phyloP scores from a whole-genome alignment of 2,797 vertebrate genomes.

The Myiothlypis chrysogaster region DNA sequence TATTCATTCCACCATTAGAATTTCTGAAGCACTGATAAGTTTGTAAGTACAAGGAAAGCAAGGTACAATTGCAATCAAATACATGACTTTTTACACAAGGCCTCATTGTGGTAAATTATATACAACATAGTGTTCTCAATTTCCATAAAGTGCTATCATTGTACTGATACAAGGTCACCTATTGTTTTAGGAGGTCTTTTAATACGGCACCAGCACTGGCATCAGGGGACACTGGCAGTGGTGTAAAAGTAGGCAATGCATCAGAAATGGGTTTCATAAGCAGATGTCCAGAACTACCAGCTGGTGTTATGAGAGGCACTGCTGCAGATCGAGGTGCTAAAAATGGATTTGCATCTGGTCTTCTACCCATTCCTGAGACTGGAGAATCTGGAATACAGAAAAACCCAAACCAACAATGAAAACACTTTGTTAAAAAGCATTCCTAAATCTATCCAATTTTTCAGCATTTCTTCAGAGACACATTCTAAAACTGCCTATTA shows the following conservation, averaged over 20 bases:
- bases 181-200: slow-evolving; percentile 93
- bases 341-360: slow-evolving; percentile 85
- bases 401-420: background rate
- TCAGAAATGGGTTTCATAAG: slow-evolving; percentile 95
- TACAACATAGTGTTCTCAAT: slow-evolving; percentile 62
- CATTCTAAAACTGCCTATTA: background rate
- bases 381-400: slow-evolving; percentile 63
- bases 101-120: slow-evolving; percentile 72
- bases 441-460: background rate
- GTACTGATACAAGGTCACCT: slow-evolving; percentile 43
- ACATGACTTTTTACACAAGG: slow-evolving; percentile 72
- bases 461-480: background rate
- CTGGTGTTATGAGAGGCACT: slow-evolving; percentile 84
- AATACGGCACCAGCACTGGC: slow-evolving; percentile 88
- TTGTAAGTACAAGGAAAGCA: slow-evolving; percentile 39
- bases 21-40: slow-evolving; percentile 33
- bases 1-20: background rate
- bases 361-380: slow-evolving; percentile 64
- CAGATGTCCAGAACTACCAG: slow-evolving; percentile 82
- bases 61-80: slow-evolving; percentile 26
- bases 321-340: slow-evolving; percentile 93
- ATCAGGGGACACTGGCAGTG: slow-evolving; percentile 89
- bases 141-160: slow-evolving; percentile 76
- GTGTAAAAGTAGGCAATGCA: slow-evolving; percentile 90
- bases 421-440: background rate